Evolutionary conservation across 1,140 invertebrate species (phyloP).

Genomic region (Odontomachus brunneus): DNA sequence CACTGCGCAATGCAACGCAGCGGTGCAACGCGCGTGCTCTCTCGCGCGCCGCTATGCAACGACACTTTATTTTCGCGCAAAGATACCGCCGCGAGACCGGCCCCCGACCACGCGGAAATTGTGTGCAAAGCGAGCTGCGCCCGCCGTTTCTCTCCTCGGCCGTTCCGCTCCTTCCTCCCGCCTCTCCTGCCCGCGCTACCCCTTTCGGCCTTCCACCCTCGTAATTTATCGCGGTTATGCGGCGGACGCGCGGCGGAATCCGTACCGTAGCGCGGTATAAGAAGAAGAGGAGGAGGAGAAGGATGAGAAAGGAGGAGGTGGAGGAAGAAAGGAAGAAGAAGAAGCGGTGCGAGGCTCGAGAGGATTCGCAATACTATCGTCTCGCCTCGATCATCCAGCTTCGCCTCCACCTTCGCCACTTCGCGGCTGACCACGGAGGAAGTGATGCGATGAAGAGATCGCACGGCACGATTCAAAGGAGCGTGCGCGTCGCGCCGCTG

Average conservation of each 20-base stretch:
- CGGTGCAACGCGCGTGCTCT: conserved; percentile 52
- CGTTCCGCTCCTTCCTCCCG: conserved; percentile 33
- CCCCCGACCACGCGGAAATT: conserved; percentile 79
- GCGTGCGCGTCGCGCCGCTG: background rate
- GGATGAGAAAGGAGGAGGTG: conserved; percentile 33
- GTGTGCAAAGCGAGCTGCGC: conserved; percentile 81
- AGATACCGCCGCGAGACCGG: conserved; percentile 76
- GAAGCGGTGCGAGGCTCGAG: background rate
- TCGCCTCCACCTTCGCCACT: conserved; percentile 16
- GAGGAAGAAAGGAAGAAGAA: conserved; percentile 61
- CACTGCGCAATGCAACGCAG: conserved; percentile 56
- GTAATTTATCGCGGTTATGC: conserved; percentile 80
- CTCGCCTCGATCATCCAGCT: conserved; percentile 60
- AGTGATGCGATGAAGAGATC: conserved; percentile 73
- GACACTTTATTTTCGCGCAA: conserved; percentile 84
- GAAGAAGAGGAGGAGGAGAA: conserved; percentile 22
- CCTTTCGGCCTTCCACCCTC: conserved; percentile 73
- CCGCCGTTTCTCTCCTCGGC: conserved; percentile 60
- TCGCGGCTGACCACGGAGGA: conserved; percentile 7
- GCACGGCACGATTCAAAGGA: conserved; percentile 62
- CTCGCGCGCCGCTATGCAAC: conserved; percentile 64
- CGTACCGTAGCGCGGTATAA: conserved; percentile 59
- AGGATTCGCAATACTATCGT: conserved; percentile 65
- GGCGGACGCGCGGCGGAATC: conserved; percentile 64
- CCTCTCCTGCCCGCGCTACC: conserved; percentile 40